These are phyloP conservation scores for Cataglyphis altisquamis DNA, from an alignment of 2,888 invertebrate species.

Conservation along the genomic window DNA sequence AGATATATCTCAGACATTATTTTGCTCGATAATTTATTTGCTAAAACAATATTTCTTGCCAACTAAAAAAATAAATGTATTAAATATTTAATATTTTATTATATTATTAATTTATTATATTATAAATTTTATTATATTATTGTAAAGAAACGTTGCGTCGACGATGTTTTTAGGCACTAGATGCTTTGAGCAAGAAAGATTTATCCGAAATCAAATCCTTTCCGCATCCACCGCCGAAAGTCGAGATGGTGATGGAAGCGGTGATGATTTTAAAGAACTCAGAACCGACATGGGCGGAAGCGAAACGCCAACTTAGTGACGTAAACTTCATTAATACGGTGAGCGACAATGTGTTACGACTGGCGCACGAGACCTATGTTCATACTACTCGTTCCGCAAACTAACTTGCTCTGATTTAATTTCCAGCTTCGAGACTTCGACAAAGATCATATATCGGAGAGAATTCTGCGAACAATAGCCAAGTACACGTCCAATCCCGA, in stretches of 20 bases:
- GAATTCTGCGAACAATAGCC: constrained; percentile 93
- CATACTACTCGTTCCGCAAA: constrained; percentile 22
- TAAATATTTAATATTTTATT: not conserved
- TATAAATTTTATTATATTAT: too few relatives aligned
- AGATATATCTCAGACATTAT: not conserved
- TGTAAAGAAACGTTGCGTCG: not conserved
- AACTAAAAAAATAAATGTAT: not conserved
- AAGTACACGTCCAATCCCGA: constrained; percentile 93
- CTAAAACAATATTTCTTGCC: not conserved
- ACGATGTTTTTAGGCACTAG: constrained; percentile 88
- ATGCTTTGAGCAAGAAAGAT: constrained; percentile 94
- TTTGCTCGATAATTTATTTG: not conserved
- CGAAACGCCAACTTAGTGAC: constrained; percentile 94
- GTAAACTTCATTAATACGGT: constrained; percentile 91
- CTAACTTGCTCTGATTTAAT: constrained; percentile 42
- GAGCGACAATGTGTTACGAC: constrained; percentile 17
- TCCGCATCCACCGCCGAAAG: constrained; percentile 94
- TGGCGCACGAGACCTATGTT: constrained; percentile 18
- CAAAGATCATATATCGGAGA: constrained; percentile 95
- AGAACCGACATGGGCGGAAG: constrained; percentile 95
- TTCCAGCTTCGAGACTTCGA: constrained; percentile 91
- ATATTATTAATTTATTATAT: too few relatives aligned
- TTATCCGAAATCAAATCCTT: constrained; percentile 97
- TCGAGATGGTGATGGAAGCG: constrained; percentile 96
- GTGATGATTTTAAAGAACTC: constrained; percentile 93